Evolutionary conservation across 2,888 invertebrate species (phyloP).

Genomic region (Phrixothrix hirtus): DNA sequence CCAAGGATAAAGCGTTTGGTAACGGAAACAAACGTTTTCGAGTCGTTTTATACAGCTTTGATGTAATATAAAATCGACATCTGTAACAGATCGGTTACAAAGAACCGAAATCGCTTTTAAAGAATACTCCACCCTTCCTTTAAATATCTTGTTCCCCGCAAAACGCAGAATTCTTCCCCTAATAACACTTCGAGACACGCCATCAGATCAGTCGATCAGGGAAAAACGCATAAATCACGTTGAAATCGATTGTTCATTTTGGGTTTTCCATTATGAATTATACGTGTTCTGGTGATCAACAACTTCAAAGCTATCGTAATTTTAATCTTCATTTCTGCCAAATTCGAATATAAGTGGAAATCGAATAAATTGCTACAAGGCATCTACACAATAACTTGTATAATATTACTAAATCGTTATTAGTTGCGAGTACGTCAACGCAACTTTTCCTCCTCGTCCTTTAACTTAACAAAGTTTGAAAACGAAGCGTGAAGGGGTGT

Average conservation of each 20-base stretch:
- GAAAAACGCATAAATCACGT: conserved; percentile 17
- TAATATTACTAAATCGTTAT: conserved; percentile 31
- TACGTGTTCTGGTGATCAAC: no score
- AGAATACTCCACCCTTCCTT: conserved; percentile 38
- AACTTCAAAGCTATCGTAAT: conserved; percentile 7
- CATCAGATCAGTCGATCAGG: conserved; percentile 23
- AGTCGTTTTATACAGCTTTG: conserved; percentile 16
- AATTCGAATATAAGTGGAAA: conserved; percentile 35
- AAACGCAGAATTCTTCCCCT: conserved; percentile 21
- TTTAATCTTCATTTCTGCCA: conserved; percentile 22
- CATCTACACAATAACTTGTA: conserved; percentile 39
- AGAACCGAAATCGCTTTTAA: conserved; percentile 49
- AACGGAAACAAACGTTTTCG: conserved; percentile 18
- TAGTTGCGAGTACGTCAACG: conserved; percentile 19
- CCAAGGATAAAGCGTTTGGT: conserved; percentile 12
- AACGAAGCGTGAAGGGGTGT: conserved; percentile 18
- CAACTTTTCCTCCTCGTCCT: conserved; percentile 6
- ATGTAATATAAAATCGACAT: conserved; percentile 51
- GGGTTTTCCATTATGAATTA: no score
- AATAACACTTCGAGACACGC: conserved; percentile 25
- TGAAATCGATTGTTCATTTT: conserved; percentile 15
- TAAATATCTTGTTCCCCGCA: conserved; percentile 35
- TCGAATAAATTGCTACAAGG: conserved; percentile 39
- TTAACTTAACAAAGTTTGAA: conserved; percentile 2
- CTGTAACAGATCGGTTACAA: conserved; percentile 53